These are phyloP conservation scores for Bugula neritina DNA, from an alignment of 2,888 invertebrate genomes.

Conservation along the genomic window DNA sequence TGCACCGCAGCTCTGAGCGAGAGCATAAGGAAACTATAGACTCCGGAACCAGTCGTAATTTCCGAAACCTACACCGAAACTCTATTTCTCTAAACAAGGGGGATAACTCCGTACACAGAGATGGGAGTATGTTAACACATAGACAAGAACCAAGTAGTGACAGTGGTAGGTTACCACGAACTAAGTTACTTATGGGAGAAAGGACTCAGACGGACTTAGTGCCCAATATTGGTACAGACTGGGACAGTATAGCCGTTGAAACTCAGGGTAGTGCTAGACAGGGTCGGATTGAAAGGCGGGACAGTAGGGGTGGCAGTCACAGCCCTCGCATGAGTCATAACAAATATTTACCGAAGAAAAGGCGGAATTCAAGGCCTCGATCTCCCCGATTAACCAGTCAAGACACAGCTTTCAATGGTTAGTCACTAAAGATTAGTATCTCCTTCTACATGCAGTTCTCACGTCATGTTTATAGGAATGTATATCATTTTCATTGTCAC, in stretches of 20 bases:
- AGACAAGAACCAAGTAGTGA: neutral
- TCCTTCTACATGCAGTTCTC: too few relatives aligned
- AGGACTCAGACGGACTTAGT: neutral
- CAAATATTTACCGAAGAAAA: neutral
- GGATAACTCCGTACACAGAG: neutral
- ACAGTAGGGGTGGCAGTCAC: neutral
- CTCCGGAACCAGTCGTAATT: conserved; percentile 4
- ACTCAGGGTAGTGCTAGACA: neutral
- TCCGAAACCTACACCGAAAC: neutral
- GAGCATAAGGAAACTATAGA: conserved; percentile 16
- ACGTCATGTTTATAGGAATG: too few relatives aligned
- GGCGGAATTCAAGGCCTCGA: neutral
- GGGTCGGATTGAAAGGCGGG: neutral
- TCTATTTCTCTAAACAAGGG: neutral
- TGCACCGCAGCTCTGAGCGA: neutral
- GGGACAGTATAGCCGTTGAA: neutral
- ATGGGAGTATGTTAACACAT: neutral
- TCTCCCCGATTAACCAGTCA: neutral
- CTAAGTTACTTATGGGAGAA: neutral
- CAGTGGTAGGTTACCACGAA: neutral
- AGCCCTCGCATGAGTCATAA: conserved; percentile 12
- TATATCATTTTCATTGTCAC: too few relatives aligned
- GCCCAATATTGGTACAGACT: neutral
- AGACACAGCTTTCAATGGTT: conserved; percentile 17
- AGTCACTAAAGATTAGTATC: too few relatives aligned